phyloP scores from a whole-genome alignment of 2,113 vertebrate genomes.

The Onychorhynchus coronatus region DNA sequence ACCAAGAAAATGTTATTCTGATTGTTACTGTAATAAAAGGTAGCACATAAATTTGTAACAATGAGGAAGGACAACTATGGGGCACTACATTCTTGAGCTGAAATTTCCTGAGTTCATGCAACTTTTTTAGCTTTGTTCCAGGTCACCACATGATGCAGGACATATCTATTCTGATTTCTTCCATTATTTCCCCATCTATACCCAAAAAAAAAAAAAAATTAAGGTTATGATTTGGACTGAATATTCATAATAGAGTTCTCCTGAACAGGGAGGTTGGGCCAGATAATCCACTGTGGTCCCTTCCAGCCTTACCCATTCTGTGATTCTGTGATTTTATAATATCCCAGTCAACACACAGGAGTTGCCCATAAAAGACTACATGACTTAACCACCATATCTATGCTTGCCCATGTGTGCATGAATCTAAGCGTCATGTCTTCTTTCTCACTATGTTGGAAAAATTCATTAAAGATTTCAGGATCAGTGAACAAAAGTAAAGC shows the following conservation, averaged over 20 bases:
- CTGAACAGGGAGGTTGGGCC: neutral
- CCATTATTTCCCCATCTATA: neutral
- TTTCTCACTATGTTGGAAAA: neutral
- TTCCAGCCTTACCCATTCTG: neutral
- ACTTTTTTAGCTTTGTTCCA: neutral
- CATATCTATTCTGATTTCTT: neutral
- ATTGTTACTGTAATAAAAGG: neutral
- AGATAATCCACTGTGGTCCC: neutral
- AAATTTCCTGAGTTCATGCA: neutral
- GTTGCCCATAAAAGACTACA: neutral
- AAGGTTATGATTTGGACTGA: neutral
- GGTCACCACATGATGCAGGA: neutral
- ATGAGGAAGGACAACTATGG: neutral
- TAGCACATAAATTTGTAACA: neutral
- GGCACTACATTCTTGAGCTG: neutral
- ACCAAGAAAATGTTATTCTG: neutral
- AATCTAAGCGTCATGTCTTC: neutral
- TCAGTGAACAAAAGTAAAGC: neutral
- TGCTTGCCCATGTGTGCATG: neutral
- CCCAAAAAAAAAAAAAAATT: neutral
- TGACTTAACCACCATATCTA: neutral
- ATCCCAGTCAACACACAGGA: neutral
- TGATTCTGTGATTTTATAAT: neutral
- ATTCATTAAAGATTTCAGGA: neutral
- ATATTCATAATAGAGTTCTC: neutral